phyloP scores from a whole-genome alignment of 64 coral and sea anemone species.

The Montipora foliosa region DNA sequence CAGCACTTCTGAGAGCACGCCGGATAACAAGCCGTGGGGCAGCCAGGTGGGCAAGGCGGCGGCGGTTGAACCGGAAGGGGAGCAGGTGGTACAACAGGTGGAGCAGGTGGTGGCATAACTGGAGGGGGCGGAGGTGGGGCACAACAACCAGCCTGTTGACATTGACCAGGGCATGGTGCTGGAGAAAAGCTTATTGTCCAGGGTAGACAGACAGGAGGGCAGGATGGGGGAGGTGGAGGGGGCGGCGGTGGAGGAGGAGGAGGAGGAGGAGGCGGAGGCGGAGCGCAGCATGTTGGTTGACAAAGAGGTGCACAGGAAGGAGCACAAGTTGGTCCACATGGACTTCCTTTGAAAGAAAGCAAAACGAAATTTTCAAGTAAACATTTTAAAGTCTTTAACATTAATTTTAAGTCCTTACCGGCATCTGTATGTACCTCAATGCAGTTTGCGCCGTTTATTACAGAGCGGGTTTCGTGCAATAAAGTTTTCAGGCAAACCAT shows the following conservation, averaged over 20 bases:
- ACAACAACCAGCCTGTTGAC: slow-evolving; percentile 45
- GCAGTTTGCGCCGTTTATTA: too few species aligned
- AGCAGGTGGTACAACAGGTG: not conserved
- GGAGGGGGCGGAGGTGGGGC: slow-evolving; percentile 21
- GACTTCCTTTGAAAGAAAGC: slow-evolving; percentile 16
- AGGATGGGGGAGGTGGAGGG: not conserved
- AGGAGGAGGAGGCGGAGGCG: slow-evolving; percentile 23
- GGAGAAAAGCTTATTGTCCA: slow-evolving; percentile 20
- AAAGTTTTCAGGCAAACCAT: too few species aligned
- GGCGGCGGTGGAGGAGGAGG: not conserved
- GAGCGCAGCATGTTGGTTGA: slow-evolving; percentile 39
- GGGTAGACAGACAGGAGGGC: slow-evolving; percentile 3
- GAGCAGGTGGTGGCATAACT: not conserved
- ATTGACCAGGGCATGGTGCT: slow-evolving; percentile 26
- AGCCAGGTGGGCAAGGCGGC: slow-evolving; percentile 39
- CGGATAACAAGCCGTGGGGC: slow-evolving; percentile 53
- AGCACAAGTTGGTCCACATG: slow-evolving; percentile 47
- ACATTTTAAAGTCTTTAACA: not conserved
- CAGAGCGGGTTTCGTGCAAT: too few species aligned
- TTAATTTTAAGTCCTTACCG: not conserved
- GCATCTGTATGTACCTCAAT: too few species aligned
- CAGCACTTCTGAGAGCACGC: slow-evolving; percentile 45
- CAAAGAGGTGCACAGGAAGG: slow-evolving; percentile 43
- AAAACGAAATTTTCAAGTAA: not conserved
- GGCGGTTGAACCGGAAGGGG: slow-evolving; percentile 36